A percentile compares a stretch with the other conserved stretches of the same genome.
Conservation (phyloP, 2,113 vertebrate genomes). For the Scalopus aquaticus region DNA sequence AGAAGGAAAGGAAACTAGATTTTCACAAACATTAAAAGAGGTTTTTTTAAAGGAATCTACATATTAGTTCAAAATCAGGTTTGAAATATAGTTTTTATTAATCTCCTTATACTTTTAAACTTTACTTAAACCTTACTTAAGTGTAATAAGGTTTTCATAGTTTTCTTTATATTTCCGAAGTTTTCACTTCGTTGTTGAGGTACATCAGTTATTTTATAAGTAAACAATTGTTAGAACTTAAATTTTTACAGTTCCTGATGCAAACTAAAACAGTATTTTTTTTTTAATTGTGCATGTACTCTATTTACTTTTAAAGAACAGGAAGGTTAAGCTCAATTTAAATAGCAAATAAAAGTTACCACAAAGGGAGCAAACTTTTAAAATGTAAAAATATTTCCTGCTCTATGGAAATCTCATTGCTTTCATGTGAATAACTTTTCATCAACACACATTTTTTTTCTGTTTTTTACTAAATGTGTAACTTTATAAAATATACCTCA, state of each 20-base stretch:
- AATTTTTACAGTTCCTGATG: background rate
- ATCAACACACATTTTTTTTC: background rate
- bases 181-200: background rate
- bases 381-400: background rate
- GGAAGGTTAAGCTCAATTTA: background rate
- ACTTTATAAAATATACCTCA: background rate
- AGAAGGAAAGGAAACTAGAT: background rate
- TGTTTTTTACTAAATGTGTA: background rate
- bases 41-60: background rate
- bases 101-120: background rate
- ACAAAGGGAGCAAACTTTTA: background rate
- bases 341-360: conserved; percentile 5
- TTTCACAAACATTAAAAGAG: background rate
- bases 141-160: background rate
- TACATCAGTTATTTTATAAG: background rate
- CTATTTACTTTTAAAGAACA: conserved; percentile 36
- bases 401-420: background rate
- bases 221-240: background rate
- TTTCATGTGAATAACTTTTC: background rate
- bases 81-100: background rate
- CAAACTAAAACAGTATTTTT: conserved; percentile 23
- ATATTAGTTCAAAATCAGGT: background rate
- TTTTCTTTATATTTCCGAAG: background rate
- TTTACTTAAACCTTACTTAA: too few species aligned
- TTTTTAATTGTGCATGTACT: background rate